Conservation (phyloP, 2,888 invertebrate species). For the Piscicola geometra region DNA sequence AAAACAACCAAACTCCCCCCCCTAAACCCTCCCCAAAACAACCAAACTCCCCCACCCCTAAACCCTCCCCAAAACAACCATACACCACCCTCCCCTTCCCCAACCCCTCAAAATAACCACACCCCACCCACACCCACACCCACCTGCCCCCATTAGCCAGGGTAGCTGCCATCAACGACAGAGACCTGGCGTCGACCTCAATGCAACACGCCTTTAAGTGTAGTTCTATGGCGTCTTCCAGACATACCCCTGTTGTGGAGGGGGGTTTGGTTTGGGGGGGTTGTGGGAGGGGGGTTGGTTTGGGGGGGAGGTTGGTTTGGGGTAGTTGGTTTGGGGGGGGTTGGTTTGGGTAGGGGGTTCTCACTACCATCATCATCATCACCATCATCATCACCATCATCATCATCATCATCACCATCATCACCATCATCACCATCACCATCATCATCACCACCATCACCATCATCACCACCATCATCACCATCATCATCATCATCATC, state of each 20-base stretch:
- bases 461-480: neutral
- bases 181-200: conserved; percentile 89
- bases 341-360: too few relatives aligned
- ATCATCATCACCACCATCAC: neutral
- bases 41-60: too few relatives aligned
- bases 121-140: neutral
- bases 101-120: too few relatives aligned
- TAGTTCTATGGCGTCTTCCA: conserved; percentile 84
- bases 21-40: too few relatives aligned
- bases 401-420: neutral
- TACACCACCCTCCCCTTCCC: too few relatives aligned
- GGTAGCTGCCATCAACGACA: conserved; percentile 89
- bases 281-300: too few relatives aligned
- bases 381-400: too few relatives aligned
- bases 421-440: neutral
- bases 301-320: too few relatives aligned
- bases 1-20: too few relatives aligned
- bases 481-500: neutral
- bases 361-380: too few relatives aligned
- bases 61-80: too few relatives aligned
- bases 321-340: too few relatives aligned
- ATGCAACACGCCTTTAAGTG: conserved; percentile 67
- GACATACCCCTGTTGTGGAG: neutral
- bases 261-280: neutral
- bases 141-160: conserved; percentile 95